Evolutionary conservation across 2,888 invertebrate genomes (phyloP).

Genomic region (Andrena bicolor): DNA sequence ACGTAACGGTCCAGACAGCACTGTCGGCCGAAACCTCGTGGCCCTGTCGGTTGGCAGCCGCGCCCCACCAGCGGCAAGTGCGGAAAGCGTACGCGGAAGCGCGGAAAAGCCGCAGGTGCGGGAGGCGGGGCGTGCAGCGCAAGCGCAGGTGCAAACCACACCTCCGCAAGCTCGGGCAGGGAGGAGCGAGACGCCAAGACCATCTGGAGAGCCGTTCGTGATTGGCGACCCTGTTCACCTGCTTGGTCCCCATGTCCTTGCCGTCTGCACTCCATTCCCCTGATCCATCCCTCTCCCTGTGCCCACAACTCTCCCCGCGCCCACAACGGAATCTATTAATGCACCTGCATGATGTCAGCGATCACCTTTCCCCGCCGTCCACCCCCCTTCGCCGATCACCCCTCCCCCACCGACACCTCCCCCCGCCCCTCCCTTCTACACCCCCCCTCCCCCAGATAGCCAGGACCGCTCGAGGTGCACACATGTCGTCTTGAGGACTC

Average conservation of each 20-base stretch:
- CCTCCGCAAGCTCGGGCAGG: conserved; percentile 80
- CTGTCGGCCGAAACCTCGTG: conserved; percentile 45
- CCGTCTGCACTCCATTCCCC: conserved; percentile 58
- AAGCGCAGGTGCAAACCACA: conserved; percentile 82
- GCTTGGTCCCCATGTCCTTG: conserved; percentile 70
- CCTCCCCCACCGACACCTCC: conserved; percentile 5
- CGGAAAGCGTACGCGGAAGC: conserved; percentile 69
- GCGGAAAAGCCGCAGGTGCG: conserved; percentile 78
- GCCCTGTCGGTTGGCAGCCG: conserved; percentile 15
- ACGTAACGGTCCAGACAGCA: conserved; percentile 39
- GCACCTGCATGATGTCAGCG: conserved; percentile 82
- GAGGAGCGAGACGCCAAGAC: conserved; percentile 80
- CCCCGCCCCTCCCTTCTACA: background rate
- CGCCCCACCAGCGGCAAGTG: conserved; percentile 49
- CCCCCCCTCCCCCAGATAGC: background rate
- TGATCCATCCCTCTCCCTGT: conserved; percentile 51
- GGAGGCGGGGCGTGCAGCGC: conserved; percentile 77
- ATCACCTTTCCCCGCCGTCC: conserved; percentile 69
- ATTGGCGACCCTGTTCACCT: conserved; percentile 83
- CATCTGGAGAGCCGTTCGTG: conserved; percentile 76
- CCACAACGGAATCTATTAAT: conserved; percentile 75
- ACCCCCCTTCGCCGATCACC: conserved; percentile 28
- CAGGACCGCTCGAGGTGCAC: conserved; percentile 19
- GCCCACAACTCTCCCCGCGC: conserved; percentile 36
- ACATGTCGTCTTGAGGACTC: conserved; percentile 13